Evolutionary conservation across 2,888 invertebrate species (phyloP).

Genomic region (Camptogramma bilineatum): DNA sequence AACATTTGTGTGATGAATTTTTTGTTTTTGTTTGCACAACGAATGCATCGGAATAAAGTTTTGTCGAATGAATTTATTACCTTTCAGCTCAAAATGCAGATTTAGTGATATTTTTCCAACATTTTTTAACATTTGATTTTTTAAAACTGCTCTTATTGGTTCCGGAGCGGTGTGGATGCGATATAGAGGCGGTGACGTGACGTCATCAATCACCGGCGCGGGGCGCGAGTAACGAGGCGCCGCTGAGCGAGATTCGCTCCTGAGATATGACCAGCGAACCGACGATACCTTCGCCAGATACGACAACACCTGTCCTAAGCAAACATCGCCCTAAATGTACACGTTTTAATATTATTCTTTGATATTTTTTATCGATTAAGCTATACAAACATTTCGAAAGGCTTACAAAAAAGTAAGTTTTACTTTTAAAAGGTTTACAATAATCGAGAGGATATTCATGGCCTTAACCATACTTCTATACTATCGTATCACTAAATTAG

Average conservation of each 20-base stretch:
- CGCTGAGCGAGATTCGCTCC: background rate
- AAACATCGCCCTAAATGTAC: background rate
- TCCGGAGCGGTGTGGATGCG: background rate
- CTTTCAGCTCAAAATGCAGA: too few species aligned
- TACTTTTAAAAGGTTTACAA: too few species aligned
- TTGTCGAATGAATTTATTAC: too few species aligned
- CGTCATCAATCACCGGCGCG: background rate
- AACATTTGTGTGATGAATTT: background rate
- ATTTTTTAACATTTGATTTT: too few species aligned
- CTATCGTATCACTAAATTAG: too few species aligned
- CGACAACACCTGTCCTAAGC: background rate
- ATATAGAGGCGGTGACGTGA: background rate
- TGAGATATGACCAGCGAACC: background rate
- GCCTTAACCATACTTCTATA: too few species aligned
- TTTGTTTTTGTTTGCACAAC: background rate
- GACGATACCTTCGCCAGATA: background rate
- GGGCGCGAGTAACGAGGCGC: background rate
- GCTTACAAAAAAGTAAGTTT: background rate
- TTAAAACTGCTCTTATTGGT: background rate
- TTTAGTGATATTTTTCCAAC: too few species aligned
- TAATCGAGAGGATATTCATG: too few species aligned
- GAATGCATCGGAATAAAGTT: background rate
- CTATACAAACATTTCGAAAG: background rate
- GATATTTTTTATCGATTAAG: background rate
- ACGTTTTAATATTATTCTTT: background rate